Evolutionary conservation across 2,888 invertebrate genomes (phyloP).

Genomic region (Mesochorus sp.): DNA sequence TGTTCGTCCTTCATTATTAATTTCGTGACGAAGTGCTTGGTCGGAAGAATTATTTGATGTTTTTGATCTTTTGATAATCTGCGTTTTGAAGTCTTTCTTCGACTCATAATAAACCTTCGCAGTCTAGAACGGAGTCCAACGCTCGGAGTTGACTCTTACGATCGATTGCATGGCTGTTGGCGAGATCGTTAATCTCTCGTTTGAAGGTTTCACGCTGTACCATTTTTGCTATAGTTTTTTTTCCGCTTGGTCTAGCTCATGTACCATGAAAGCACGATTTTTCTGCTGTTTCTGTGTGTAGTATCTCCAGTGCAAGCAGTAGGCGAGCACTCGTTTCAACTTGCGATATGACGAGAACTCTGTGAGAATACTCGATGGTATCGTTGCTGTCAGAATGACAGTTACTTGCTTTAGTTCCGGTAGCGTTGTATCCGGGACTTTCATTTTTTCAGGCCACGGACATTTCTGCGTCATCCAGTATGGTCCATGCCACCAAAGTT

Average conservation of each 20-base stretch:
- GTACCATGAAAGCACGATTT: conserved; percentile 24
- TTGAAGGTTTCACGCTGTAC: conserved; percentile 42
- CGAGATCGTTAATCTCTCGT: conserved; percentile 25
- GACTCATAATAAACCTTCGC: conserved; percentile 54
- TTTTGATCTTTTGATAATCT: conserved; percentile 36
- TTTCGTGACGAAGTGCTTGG: conserved; percentile 41
- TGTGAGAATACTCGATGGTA: neutral
- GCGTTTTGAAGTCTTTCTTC: conserved; percentile 54
- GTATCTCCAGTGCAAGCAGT: conserved; percentile 33
- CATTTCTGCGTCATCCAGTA: conserved; percentile 42
- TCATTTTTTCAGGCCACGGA: conserved; percentile 10
- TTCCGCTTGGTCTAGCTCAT: conserved; percentile 42
- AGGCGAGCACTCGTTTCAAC: conserved; percentile 39
- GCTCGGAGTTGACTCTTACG: conserved; percentile 38
- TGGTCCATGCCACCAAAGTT: conserved; percentile 59
- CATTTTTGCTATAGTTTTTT: conserved; percentile 36
- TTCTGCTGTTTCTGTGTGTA: neutral
- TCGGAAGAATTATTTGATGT: conserved; percentile 42
- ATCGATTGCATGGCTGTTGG: neutral
- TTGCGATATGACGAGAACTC: conserved; percentile 26
- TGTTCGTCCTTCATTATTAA: conserved; percentile 63
- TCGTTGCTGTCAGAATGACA: neutral
- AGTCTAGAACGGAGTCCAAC: conserved; percentile 48
- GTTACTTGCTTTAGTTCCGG: conserved; percentile 31
- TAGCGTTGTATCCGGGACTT: neutral